A percentile compares a stretch with the other conserved stretches of the same genome.
phyloP scores from a whole-genome alignment of 2,888 invertebrate species.

The Prosopocoilus inquinatus region DNA sequence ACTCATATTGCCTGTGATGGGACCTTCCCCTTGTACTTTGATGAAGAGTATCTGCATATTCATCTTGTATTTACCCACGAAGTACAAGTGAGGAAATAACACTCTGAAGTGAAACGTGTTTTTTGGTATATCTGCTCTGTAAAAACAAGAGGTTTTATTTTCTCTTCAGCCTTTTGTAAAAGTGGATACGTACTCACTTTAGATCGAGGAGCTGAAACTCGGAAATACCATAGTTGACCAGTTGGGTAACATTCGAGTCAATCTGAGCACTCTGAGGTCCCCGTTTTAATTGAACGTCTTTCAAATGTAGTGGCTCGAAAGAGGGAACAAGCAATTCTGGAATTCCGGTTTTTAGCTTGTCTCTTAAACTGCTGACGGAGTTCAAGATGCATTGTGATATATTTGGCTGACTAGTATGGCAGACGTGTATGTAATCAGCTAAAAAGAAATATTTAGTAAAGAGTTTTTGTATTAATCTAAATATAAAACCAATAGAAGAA shows the following conservation, averaged over 20 bases:
- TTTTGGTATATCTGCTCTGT: slow-evolving; percentile 53
- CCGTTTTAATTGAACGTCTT: slow-evolving; percentile 9
- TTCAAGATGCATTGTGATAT: slow-evolving; percentile 63
- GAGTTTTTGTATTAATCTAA: no score
- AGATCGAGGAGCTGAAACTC: slow-evolving; percentile 14
- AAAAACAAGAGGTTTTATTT: not conserved
- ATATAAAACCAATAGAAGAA: no score
- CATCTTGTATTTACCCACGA: slow-evolving; percentile 67
- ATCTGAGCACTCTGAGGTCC: slow-evolving; percentile 1
- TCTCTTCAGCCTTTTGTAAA: not conserved
- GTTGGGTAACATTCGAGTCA: slow-evolving; percentile 13
- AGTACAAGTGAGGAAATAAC: slow-evolving; percentile 57
- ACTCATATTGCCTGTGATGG: slow-evolving; percentile 67
- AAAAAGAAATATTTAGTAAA: slow-evolving; percentile 40
- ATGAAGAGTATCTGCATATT: slow-evolving; percentile 64
- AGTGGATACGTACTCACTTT: slow-evolving; percentile 9
- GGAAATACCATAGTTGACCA: slow-evolving; percentile 9
- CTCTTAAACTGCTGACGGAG: slow-evolving; percentile 59
- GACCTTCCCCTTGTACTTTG: slow-evolving; percentile 62
- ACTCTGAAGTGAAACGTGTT: slow-evolving; percentile 63
- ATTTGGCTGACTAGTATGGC: slow-evolving; percentile 61
- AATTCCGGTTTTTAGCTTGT: slow-evolving; percentile 61
- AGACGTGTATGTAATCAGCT: slow-evolving; percentile 66
- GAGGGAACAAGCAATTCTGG: slow-evolving; percentile 65
- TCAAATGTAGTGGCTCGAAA: slow-evolving; percentile 58